Base-by-base conservation (phyloP, 2,888 invertebrate species). In the Scaptomyza reducta region DNA sequence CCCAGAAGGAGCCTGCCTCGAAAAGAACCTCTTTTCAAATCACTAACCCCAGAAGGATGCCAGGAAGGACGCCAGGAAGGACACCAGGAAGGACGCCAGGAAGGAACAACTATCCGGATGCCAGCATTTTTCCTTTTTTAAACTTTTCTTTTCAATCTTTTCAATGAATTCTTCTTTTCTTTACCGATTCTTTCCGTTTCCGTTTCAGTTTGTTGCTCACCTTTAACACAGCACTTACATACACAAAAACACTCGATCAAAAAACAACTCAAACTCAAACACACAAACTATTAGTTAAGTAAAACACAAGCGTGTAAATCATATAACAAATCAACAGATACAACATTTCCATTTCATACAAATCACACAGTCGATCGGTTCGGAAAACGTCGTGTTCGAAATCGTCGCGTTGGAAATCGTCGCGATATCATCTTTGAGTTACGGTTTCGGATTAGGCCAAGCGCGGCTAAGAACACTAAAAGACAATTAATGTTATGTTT, bases 401-500 rank as follows among this genome's bases (percentile, higher is more conserved):
- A n/a, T 0, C 13, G 13, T 47, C 22, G 22, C 3, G 3, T 22
- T 3, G 22, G 5, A 22, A 22, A n/a, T 0, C 13, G 13, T 47
- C 3, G 18, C 16, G 31, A 47, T 10, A 31, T 10, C 6, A 6
- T 1, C 13, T 14, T 10, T 31, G 9, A 47, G 18, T 18, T 13
- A 18, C 13, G n/a, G 6, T 1, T 47, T 47, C 18, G 31, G 33
- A 18, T 49, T 49, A 33, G 31, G 47, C 47, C 31, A 49, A 49
- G 6, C 47, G 33, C 9, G 47, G 47, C 47, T 33, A 31, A 10
- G 31, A n/a, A 47, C 40, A 46, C 51, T 40, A 31, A 22, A 50
- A 22, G 7, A 53, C 10, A 13, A 42, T 56, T 49, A 49, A 49
- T 33, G 49, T 49, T 49, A 49, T 18, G 49, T 3, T n/a, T 49